phyloP scores from a whole-genome alignment of 2,888 invertebrate species.

The Lumbricus terrestris region DNA sequence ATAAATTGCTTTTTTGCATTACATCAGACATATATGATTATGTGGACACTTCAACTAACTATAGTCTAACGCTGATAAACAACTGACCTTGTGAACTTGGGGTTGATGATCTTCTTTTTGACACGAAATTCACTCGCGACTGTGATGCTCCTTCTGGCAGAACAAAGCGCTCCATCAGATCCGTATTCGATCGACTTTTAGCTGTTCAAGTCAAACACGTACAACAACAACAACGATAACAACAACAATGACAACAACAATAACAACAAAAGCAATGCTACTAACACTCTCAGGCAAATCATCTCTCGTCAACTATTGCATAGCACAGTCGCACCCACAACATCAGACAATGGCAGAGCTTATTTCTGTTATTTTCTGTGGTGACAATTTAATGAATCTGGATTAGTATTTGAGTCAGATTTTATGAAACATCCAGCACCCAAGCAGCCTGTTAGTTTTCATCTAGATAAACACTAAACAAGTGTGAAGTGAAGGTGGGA shows the following conservation, averaged over 20 bases:
- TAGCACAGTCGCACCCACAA: neutral
- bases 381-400: neutral
- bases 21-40: neutral
- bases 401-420: neutral
- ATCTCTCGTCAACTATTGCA: neutral
- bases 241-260: too few species aligned
- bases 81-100: constrained; percentile 7
- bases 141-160: constrained; percentile 28
- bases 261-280: too few species aligned
- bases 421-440: neutral
- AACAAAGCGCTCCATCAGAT: constrained; percentile 27
- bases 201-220: constrained; percentile 16
- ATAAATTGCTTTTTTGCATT: neutral
- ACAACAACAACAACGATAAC: neutral
- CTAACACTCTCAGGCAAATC: neutral
- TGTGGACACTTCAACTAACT: too few species aligned
- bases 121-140: constrained; percentile 18
- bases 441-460: too few species aligned
- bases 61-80: too few species aligned
- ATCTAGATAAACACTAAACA: too few species aligned
- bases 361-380: neutral
- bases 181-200: constrained; percentile 21
- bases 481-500: too few species aligned
- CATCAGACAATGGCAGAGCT: neutral
- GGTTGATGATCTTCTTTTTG: constrained; percentile 22